Base-by-base conservation (phyloP, 2,113 vertebrate species). In the Nasalis larvatus region DNA sequence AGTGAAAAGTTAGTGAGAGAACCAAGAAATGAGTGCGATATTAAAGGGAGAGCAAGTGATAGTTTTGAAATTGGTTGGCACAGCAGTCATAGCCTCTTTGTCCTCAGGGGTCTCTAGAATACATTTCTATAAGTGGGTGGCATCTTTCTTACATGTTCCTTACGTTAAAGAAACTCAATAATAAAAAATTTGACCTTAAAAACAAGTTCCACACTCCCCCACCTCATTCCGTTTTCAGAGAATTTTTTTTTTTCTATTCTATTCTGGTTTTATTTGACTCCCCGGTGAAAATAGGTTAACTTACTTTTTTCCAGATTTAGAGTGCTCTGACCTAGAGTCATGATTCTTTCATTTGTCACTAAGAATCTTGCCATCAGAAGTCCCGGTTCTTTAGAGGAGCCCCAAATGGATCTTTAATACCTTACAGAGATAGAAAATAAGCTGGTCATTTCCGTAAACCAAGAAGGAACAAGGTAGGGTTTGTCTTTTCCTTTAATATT, bases 211-310 rank as follows among this genome's bases (percentile, higher is more conserved):
- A 49, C 23, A 58, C 8, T n/a, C 14, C 4, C 7, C 16, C 3
- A 21, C 14, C 2, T 25, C 3, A 78, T 32, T 3, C 12, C 4
- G 30, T 91, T 88, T 88, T 45, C 69, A 54, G 54, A n/a, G 16
- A 87, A 77, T 69, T 63, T 35, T 73, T 27, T 73, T 68, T 71
- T 71, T 40, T 40, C n/a, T 73, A 5, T 23, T 73, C n/a, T 73
- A 11, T 96, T 92, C 63, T 80, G 45, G 47, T 80, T 91, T 86
- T 89, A 86, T 97, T 88, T 85, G 77, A 49, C 45, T 92, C n/a
- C 18, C 7, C 74, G 18, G 73, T 52, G n/a, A 89, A 94, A 94
- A 94, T 84, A 78, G 52, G 17, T 69, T 92, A 80, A 74, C 56
- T 69, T 35, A 32, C 20, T 84, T 91, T 74, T 78, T 42, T 47